A percentile compares a stretch with the other conserved stretches of the same genome.
phyloP scores from a whole-genome alignment of 2,113 vertebrate genomes.

The Leucopsar rothschildi region DNA sequence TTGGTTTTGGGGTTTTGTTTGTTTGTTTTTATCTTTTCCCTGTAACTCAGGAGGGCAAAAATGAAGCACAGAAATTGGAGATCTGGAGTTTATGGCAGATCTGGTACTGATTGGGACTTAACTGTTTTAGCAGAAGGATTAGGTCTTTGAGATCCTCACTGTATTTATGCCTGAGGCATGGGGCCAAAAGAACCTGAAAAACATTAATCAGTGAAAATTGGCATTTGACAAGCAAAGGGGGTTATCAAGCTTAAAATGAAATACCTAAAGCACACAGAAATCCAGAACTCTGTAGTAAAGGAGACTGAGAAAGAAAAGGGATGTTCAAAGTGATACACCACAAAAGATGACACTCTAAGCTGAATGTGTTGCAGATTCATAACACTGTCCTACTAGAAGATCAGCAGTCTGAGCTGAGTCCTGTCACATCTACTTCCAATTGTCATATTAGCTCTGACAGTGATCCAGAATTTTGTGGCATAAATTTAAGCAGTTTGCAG shows the following conservation, averaged over 20 bases:
- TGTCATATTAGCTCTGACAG: background rate
- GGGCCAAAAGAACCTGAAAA: background rate
- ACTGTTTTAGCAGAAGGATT: background rate
- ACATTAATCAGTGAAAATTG: background rate
- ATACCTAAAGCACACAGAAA: background rate
- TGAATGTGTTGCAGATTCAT: background rate
- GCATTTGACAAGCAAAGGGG: background rate
- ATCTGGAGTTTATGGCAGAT: background rate
- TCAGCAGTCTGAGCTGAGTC: background rate
- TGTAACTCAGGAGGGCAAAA: background rate
- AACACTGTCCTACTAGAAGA: background rate
- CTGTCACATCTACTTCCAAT: background rate
- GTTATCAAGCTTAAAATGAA: background rate
- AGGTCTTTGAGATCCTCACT: background rate
- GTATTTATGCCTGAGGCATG: background rate
- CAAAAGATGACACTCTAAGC: background rate
- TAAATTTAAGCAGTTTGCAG: slow-evolving; percentile 8
- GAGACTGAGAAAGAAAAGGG: background rate
- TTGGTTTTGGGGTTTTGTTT: background rate
- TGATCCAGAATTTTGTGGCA: background rate
- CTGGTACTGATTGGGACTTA: background rate
- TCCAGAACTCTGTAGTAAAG: background rate
- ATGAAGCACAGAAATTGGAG: background rate
- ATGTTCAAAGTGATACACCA: background rate
- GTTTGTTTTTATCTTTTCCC: background rate